Evolutionary conservation across 2,797 vertebrate genomes (phyloP).

Genomic region (Lepilemur septentrionalis): DNA sequence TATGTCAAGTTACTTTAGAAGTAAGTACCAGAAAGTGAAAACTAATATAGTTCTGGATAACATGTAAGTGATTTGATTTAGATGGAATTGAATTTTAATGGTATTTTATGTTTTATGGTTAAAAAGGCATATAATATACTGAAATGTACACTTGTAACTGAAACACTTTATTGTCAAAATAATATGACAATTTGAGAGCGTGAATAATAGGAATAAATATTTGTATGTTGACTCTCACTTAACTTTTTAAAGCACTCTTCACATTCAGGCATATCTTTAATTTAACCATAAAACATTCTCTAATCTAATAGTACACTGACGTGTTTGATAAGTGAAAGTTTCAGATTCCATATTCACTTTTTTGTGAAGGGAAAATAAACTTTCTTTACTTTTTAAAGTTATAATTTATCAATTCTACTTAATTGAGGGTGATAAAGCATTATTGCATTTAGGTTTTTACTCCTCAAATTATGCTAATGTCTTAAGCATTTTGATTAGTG

Average conservation of each 20-base stretch:
- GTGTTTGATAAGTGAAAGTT: background rate
- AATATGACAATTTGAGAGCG: background rate
- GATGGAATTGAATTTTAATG: background rate
- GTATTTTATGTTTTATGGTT: background rate
- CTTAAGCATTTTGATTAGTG: background rate
- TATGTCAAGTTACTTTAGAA: background rate
- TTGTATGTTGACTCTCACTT: background rate
- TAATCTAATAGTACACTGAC: background rate
- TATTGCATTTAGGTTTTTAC: background rate
- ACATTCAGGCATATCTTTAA: background rate
- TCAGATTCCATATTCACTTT: background rate
- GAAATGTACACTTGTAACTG: background rate
- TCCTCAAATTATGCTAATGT: background rate
- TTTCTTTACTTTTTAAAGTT: background rate
- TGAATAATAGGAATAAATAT: background rate
- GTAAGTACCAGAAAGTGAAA: background rate
- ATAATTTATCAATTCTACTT: background rate
- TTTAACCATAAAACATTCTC: background rate
- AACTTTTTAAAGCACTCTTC: background rate
- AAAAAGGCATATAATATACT: background rate
- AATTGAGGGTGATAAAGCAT: background rate
- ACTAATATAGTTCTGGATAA: background rate
- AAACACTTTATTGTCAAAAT: background rate
- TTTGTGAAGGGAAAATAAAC: background rate
- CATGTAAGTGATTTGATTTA: background rate